Base-by-base conservation (phyloP, 2,888 invertebrate genomes). In the Odontothrips loti region DNA sequence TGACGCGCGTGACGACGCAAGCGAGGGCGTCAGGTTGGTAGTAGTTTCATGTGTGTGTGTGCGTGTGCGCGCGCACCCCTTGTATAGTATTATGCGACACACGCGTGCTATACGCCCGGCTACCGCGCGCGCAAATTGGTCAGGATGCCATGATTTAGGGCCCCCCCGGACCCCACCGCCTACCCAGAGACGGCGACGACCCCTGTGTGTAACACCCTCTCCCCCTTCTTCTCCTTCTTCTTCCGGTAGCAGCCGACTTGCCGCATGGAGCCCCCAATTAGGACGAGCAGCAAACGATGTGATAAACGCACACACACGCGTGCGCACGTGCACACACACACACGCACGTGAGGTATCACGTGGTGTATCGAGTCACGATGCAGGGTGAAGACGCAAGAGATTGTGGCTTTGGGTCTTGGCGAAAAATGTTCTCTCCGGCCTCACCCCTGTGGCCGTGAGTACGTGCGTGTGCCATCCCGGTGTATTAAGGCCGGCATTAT, bases 121-220 rank as follows among this genome's bases (percentile, higher is more conserved):
- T 6, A 43, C 34, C 34, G 34, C 34, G 34, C 34, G 34, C 34
- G 34, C 68, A 75, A 75, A 75, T 75, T 75, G 68, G 68, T 75
- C 23, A 27, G 68, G 68, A 75, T 75, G 68, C 68, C 68, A 27
- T 75, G 68, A 75, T 75, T 75, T 75, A 75, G 68, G 27, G 68
- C 23, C 27, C 68, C 68, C 23, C 68, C 23, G 23, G 68, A 17
- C 34, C 34, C 34, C 34, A 6, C 34, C 34, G 34, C 34, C 34
- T 43, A 43, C 34, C 34, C 6, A 43, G 34, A 43, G 34, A 43
- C 34, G 34, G 34, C 34, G 34, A 43, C 34, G 34, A 43, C 34
- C 34, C 34, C 34, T 43, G 34, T 43, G 34, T 43, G 34, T 43
- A 43, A 43, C 34, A 6, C 34, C 58, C 51, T 51, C 58, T 17